A percentile compares a stretch with the other conserved stretches of the same genome.
These are phyloP conservation scores for Meganola albula DNA, from an alignment of 2,888 invertebrate genomes.

Conservation along the genomic window DNA sequence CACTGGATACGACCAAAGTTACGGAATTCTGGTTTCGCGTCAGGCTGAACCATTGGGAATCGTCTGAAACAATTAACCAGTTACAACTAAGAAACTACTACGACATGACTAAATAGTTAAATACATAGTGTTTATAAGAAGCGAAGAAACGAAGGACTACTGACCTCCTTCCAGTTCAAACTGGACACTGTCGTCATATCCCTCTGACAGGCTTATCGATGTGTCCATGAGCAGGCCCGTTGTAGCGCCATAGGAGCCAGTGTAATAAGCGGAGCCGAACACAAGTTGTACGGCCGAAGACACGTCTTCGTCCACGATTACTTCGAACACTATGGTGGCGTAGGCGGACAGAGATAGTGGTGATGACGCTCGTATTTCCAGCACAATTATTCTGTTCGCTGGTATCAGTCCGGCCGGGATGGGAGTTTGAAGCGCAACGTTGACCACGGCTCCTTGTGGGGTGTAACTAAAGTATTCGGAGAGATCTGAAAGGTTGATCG, in stretches of 20 bases:
- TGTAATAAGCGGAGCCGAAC: constrained; percentile 29
- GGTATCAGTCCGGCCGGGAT: constrained; percentile 31
- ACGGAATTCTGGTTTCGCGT: background rate
- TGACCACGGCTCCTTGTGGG: constrained; percentile 13
- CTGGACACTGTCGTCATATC: constrained; percentile 27
- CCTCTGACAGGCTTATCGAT: constrained; percentile 25
- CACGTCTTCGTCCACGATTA: constrained; percentile 10
- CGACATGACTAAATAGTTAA: too few relatives aligned
- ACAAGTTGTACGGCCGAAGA: constrained; percentile 6
- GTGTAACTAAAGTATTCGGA: constrained; percentile 15
- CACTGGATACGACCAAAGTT: background rate
- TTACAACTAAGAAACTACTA: too few relatives aligned
- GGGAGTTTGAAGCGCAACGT: constrained; percentile 9
- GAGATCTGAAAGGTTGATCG: constrained; percentile 26
- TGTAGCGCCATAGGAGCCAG: constrained; percentile 26
- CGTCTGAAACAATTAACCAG: background rate
- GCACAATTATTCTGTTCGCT: constrained; percentile 24
- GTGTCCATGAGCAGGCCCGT: constrained; percentile 24
- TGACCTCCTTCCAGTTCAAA: constrained; percentile 34
- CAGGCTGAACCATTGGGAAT: background rate
- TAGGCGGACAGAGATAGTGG: constrained; percentile 23
- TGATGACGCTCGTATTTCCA: constrained; percentile 30
- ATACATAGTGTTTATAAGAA: background rate
- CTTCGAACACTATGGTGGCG: constrained; percentile 30
- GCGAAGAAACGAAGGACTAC: background rate